Percentiles rank a stretch among this genome's conserved stretches.
Conservation (phyloP, 2,888 invertebrate species). For the Eristalis tenax region DNA sequence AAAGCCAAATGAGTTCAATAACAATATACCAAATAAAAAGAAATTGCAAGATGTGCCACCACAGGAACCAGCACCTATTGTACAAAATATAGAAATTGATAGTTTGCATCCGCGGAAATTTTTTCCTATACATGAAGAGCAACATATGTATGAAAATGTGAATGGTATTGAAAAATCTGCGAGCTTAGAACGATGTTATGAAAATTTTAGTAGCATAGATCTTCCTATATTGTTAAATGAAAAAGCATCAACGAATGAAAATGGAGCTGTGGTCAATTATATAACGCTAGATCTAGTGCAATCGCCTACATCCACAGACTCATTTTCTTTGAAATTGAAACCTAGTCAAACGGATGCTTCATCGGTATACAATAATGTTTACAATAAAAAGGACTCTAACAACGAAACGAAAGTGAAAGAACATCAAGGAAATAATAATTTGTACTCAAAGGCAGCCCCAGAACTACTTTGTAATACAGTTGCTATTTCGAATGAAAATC, state of each 20-base stretch:
- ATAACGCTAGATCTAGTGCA: conserved; percentile 80
- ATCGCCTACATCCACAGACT: conserved; percentile 76
- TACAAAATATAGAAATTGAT: conserved; percentile 53
- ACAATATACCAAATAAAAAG: conserved; percentile 74
- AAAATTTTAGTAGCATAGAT: conserved; percentile 77
- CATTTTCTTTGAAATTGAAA: conserved; percentile 65
- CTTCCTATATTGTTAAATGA: conserved; percentile 73
- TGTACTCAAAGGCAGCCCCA: conserved; percentile 7
- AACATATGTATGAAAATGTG: conserved; percentile 78
- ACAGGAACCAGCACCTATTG: conserved; percentile 78
- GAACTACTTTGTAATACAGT: conserved; percentile 22
- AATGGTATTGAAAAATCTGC: conserved; percentile 65
- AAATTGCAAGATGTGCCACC: conserved; percentile 79
- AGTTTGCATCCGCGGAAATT: conserved; percentile 46
- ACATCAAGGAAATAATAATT: conserved; percentile 32
- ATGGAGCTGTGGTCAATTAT: conserved; percentile 77
- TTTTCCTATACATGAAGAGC: conserved; percentile 69
- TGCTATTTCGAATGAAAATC: not conserved
- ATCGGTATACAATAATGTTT: not conserved
- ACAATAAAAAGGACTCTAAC: conserved; percentile 33
- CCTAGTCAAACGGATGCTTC: conserved; percentile 25
- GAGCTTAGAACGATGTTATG: conserved; percentile 77
- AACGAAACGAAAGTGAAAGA: conserved; percentile 40
- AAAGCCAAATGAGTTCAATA: conserved; percentile 74
- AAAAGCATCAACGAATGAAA: conserved; percentile 52